Conservation (phyloP, 2,113 vertebrate genomes). For the Cygnus atratus region DNA sequence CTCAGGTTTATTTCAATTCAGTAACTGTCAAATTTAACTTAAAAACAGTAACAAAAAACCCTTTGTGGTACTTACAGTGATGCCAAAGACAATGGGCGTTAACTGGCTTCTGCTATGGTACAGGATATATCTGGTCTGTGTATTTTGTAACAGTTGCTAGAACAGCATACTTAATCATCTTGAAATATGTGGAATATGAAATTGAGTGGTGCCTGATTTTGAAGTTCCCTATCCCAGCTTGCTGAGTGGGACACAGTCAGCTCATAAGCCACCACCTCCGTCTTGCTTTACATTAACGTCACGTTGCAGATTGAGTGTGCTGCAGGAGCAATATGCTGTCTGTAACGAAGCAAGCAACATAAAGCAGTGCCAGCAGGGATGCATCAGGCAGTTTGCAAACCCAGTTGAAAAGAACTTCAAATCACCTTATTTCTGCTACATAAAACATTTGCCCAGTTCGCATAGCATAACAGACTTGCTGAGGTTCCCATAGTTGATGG, state of each 20-base stretch:
- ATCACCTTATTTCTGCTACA: neutral
- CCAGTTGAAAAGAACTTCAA: neutral
- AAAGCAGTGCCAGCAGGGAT: neutral
- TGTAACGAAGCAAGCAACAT: neutral
- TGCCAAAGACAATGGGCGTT: neutral
- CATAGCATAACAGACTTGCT: fast-evolving
- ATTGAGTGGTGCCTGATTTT: neutral
- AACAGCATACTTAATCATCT: neutral
- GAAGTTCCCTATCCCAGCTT: neutral
- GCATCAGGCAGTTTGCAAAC: neutral
- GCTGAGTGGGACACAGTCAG: neutral
- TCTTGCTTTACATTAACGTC: neutral
- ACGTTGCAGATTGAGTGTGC: neutral
- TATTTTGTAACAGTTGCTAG: neutral
- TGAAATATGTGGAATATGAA: neutral
- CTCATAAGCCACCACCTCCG: neutral
- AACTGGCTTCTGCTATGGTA: neutral
- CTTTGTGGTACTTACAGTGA: neutral
- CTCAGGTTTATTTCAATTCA: neutral
- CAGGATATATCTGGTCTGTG: neutral
- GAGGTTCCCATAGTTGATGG: neutral
- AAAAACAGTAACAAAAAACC: neutral
- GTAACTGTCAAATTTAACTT: neutral
- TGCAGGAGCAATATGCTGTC: neutral
- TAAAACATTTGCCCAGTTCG: neutral